Evolutionary conservation across 2,888 invertebrate species (phyloP).

Genomic region (Boloria euphrosyne): DNA sequence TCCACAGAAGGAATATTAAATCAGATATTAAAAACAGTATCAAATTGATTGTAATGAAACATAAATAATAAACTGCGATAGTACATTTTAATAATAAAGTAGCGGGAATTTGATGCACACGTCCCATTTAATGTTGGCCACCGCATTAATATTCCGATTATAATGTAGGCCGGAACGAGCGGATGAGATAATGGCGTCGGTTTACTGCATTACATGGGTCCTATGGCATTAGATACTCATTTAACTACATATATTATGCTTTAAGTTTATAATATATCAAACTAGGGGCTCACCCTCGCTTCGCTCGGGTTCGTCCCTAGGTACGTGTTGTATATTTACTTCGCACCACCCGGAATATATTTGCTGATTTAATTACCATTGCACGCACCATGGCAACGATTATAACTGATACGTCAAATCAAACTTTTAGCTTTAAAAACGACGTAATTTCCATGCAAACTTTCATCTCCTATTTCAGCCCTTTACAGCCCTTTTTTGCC

Average conservation of each 20-base stretch:
- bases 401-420: too few relatives aligned
- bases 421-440: too few relatives aligned
- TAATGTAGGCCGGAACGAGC: constrained; percentile 11
- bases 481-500: too few relatives aligned
- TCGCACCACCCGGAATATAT: too few relatives aligned
- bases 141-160: constrained; percentile 19
- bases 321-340: too few relatives aligned
- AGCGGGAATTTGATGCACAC: constrained; percentile 13
- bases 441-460: too few relatives aligned
- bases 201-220: constrained; percentile 19
- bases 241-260: background rate
- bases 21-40: background rate
- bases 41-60: constrained; percentile 7
- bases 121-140: constrained; percentile 15
- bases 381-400: too few relatives aligned
- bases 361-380: too few relatives aligned
- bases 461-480: too few relatives aligned
- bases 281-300: too few relatives aligned
- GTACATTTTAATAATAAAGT: constrained; percentile 10
- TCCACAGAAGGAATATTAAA: constrained; percentile 15
- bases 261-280: too few relatives aligned
- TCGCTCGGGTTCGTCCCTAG: too few relatives aligned
- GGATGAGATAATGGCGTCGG: background rate
- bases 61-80: constrained; percentile 16
- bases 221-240: constrained; percentile 3